A percentile compares a stretch with the other conserved stretches of the same genome.
Evolutionary conservation across 2,797 vertebrate species (phyloP).

Genomic region (Presbytis comata): DNA sequence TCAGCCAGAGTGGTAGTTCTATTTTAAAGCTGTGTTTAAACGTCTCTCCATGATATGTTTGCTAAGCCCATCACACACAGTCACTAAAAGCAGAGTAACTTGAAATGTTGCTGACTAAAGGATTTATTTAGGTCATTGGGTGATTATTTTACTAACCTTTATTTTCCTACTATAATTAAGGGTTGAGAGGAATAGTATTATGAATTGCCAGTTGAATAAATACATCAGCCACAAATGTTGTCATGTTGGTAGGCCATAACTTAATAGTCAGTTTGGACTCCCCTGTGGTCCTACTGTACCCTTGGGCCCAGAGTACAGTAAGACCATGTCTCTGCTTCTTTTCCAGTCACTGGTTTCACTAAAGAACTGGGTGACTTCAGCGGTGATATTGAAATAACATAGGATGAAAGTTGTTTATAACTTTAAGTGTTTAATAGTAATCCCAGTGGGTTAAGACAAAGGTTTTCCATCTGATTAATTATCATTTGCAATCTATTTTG

Average conservation of each 20-base stretch:
- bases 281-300: neutral
- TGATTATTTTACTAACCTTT: neutral
- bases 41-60: neutral
- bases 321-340: neutral
- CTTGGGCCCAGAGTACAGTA: neutral
- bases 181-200: neutral
- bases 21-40: conserved; percentile 5
- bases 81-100: neutral
- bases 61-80: neutral
- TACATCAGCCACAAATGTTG: neutral
- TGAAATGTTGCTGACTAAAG: neutral
- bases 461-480: neutral
- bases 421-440: neutral
- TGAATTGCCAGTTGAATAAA: neutral
- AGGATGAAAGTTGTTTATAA: neutral
- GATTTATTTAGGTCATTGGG: neutral
- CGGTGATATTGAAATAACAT: neutral
- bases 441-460: neutral
- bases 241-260: neutral
- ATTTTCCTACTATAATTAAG: neutral
- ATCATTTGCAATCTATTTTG: neutral
- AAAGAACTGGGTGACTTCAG: neutral
- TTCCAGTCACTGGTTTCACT: neutral
- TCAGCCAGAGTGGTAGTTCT: neutral
- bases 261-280: neutral